phyloP scores from a whole-genome alignment of 2,113 vertebrate species.

The Neodon shergylaensis region DNA sequence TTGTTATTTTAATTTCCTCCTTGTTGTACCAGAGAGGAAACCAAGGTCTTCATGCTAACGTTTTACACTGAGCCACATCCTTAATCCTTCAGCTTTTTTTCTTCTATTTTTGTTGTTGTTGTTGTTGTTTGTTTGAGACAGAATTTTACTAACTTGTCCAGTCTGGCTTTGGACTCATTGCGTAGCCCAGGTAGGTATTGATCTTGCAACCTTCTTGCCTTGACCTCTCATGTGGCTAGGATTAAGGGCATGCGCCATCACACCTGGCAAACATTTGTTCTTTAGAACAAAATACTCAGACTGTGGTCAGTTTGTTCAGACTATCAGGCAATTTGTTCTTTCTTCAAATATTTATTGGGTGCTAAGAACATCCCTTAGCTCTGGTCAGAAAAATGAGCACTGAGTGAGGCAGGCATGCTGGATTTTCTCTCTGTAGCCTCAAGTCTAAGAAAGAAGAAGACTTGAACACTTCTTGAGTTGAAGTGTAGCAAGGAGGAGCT shows the following conservation, averaged over 20 bases:
- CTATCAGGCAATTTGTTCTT: background rate
- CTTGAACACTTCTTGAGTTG: background rate
- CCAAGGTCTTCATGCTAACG: background rate
- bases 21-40: background rate
- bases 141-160: background rate
- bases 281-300: background rate
- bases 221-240: background rate
- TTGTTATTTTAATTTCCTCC: background rate
- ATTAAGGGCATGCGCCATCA: background rate
- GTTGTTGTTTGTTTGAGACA: background rate
- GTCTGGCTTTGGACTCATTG: background rate
- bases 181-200: background rate
- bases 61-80: background rate
- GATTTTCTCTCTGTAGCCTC: background rate
- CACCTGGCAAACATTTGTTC: background rate
- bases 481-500: background rate
- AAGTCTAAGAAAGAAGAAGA: constrained; percentile 22
- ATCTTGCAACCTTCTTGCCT: background rate
- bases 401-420: background rate
- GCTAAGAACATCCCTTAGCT: background rate
- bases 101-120: background rate
- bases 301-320: background rate
- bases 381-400: background rate
- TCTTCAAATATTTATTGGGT: background rate
- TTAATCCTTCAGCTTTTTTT: background rate